Evolutionary conservation across 2,888 invertebrate species (phyloP).

Genomic region (Callyntrura guangdongensis): DNA sequence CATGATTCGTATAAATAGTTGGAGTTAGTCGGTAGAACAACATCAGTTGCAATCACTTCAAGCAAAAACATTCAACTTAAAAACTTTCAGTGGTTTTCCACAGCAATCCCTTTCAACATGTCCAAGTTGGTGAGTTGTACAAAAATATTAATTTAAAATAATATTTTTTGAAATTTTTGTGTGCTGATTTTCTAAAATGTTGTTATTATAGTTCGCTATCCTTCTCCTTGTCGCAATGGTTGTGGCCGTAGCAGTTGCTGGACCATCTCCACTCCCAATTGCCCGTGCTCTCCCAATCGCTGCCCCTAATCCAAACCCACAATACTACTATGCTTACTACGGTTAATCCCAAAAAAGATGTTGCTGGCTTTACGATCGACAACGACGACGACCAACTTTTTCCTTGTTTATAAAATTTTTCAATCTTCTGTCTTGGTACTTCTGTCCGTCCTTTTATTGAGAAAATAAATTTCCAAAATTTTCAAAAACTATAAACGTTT

Average conservation of each 20-base stretch:
- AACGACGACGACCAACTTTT: too few species aligned
- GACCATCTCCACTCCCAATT: constrained; percentile 1
- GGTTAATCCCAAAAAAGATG: too few species aligned
- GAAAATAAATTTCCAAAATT: too few species aligned
- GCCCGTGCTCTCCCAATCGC: constrained; percentile 32
- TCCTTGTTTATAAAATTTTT: too few species aligned
- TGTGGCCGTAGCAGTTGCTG: constrained; percentile 5
- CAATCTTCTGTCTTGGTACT: too few species aligned
- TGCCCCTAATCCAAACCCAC: constrained; percentile 7
- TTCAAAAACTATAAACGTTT: too few species aligned
- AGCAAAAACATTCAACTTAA: background rate
- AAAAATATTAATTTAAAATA: background rate
- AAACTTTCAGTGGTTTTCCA: background rate
- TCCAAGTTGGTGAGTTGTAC: background rate
- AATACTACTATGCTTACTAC: constrained; percentile 32
- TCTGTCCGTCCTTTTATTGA: too few species aligned
- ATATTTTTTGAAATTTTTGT: background rate
- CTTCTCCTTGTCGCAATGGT: constrained; percentile 37
- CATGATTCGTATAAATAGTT: background rate
- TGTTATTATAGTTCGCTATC: constrained; percentile 30
- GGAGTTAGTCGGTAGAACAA: background rate
- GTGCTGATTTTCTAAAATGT: background rate
- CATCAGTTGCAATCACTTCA: background rate
- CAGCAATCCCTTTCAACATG: background rate
- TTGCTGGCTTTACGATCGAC: too few species aligned